Evolutionary conservation across 1,140 invertebrate genomes (phyloP).

Genomic region (Solenopsis fugax): DNA sequence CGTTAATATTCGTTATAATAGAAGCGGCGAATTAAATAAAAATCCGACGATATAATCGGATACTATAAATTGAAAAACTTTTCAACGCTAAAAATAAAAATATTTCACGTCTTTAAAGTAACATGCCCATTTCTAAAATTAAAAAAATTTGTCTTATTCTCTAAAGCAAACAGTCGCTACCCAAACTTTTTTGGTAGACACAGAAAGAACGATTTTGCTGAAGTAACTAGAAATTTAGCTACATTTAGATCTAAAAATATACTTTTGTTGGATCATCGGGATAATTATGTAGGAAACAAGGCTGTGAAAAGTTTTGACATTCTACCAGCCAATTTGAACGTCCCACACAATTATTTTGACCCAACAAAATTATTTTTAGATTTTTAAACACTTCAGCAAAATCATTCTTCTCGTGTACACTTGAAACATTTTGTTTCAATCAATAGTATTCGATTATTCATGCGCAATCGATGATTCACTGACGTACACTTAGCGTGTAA

Average conservation of each 20-base stretch:
- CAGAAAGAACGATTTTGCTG: too few species aligned
- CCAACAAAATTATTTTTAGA: too few species aligned
- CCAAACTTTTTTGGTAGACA: neutral
- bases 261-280: too few species aligned
- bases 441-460: constrained; percentile 40
- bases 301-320: too few species aligned
- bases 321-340: too few species aligned
- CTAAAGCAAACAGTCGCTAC: neutral
- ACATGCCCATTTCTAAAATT: neutral
- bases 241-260: too few species aligned
- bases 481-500: neutral
- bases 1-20: neutral
- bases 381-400: too few species aligned
- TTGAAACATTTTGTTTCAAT: neutral
- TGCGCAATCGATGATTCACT: constrained; percentile 8
- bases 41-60: constrained; percentile 3
- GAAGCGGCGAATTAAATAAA: constrained; percentile 2
- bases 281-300: too few species aligned
- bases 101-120: neutral
- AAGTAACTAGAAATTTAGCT: too few species aligned
- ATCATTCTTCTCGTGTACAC: too few species aligned
- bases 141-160: neutral
- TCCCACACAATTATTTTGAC: too few species aligned
- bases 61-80: neutral
- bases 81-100: constrained; percentile 20